phyloP scores from a whole-genome alignment of 2,113 vertebrate genomes.

The Stercorarius parasiticus region DNA sequence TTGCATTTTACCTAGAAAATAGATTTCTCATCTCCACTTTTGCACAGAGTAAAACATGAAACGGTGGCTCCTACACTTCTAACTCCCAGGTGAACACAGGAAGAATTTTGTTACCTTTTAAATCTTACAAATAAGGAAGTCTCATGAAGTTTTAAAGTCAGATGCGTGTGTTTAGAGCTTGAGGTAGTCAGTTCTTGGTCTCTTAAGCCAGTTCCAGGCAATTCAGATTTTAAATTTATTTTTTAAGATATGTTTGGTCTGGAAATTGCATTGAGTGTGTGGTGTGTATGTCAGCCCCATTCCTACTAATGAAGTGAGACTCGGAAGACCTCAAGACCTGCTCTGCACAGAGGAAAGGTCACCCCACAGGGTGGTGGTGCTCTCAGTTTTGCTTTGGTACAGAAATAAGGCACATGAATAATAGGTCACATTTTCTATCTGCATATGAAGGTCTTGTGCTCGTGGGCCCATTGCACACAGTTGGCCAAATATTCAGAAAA shows the following conservation, averaged over 20 bases:
- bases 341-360: not conserved
- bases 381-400: not conserved
- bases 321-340: not conserved
- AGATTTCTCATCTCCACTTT: not conserved
- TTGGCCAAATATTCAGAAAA: not conserved
- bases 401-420: not conserved
- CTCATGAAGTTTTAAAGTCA: not conserved
- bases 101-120: not conserved
- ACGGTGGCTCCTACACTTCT: not conserved
- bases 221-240: not conserved
- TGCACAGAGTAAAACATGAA: not conserved
- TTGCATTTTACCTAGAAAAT: not conserved
- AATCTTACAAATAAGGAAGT: not conserved
- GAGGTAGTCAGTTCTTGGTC: not conserved
- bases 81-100: not conserved
- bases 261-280: not conserved
- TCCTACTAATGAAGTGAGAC: not conserved
- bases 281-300: not conserved
- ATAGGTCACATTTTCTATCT: not conserved
- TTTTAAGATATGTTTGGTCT: not conserved
- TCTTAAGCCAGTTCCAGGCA: not conserved
- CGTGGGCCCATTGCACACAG: not conserved
- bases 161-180: not conserved
- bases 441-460: not conserved
- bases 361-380: accelerated